These are phyloP conservation scores for Cacatua alba DNA, from an alignment of 2,113 vertebrate species.

Conservation along the genomic window DNA sequence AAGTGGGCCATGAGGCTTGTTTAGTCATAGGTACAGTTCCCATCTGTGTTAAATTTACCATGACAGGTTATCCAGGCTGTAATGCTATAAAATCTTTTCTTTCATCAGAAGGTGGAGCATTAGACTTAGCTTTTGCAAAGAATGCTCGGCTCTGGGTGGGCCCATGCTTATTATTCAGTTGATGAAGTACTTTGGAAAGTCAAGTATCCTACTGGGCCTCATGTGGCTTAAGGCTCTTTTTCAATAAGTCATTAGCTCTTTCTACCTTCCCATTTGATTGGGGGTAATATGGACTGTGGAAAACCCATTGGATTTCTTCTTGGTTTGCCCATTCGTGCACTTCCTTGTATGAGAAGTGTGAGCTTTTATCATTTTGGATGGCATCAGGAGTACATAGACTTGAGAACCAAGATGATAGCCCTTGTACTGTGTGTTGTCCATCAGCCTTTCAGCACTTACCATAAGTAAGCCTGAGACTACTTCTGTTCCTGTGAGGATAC, in stretches of 20 bases:
- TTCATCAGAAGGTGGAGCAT: neutral
- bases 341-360: neutral
- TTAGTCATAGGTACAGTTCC: neutral
- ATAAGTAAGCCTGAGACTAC: neutral
- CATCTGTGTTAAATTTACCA: neutral
- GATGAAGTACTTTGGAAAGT: neutral
- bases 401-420: neutral
- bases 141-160: neutral
- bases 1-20: neutral
- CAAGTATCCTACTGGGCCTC: neutral
- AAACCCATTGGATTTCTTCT: neutral
- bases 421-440: too few species aligned
- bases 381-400: neutral
- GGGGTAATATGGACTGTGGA: neutral
- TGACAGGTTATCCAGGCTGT: neutral
- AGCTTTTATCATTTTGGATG: neutral
- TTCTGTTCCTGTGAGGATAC: neutral
- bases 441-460: neutral
- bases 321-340: neutral
- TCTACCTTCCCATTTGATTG: neutral
- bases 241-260: neutral
- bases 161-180: rapidly evolving
- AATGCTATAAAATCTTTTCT: neutral
- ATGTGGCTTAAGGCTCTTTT: neutral
- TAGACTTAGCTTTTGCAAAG: neutral